These are phyloP conservation scores for Heliothis peltigera DNA, from an alignment of 2,888 invertebrate species.

Conservation along the genomic window DNA sequence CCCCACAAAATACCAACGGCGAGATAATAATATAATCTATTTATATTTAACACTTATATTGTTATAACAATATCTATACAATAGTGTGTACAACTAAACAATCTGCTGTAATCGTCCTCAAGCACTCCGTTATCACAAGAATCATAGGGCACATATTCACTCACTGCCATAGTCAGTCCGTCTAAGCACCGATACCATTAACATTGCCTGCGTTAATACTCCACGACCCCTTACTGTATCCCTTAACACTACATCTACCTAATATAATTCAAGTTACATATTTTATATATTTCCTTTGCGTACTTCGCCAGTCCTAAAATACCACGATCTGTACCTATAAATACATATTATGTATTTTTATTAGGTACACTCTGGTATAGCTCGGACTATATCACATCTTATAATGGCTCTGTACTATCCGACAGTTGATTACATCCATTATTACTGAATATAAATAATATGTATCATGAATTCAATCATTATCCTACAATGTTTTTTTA, in stretches of 20 bases:
- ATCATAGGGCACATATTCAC: slow-evolving; percentile 80
- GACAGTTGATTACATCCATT: slow-evolving; percentile 65
- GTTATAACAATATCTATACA: slow-evolving; percentile 81
- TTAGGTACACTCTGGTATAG: slow-evolving; percentile 65
- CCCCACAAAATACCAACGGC: slow-evolving; percentile 76
- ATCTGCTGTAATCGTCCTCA: slow-evolving; percentile 70
- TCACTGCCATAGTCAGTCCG: slow-evolving; percentile 66
- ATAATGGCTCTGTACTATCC: slow-evolving; percentile 78
- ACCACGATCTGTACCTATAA: slow-evolving; percentile 56
- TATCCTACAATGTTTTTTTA: slow-evolving; percentile 74
- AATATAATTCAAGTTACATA: slow-evolving; percentile 73
- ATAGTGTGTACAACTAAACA: slow-evolving; percentile 76
- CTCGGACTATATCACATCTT: slow-evolving; percentile 71
- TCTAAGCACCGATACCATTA: slow-evolving; percentile 73
- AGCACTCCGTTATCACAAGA: slow-evolving; percentile 80
- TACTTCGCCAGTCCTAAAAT: slow-evolving; percentile 58
- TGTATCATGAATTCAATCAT: slow-evolving; percentile 68
- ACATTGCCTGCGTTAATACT: slow-evolving; percentile 56
- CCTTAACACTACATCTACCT: slow-evolving; percentile 54
- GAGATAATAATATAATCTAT: slow-evolving; percentile 78
- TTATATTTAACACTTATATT: slow-evolving; percentile 85
- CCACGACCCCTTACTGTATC: slow-evolving; percentile 50
- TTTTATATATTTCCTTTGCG: slow-evolving; percentile 58
- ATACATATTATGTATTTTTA: slow-evolving; percentile 61
- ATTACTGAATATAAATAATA: slow-evolving; percentile 65